phyloP scores from a whole-genome alignment of 2,888 invertebrate species.

The Diploptera punctata region DNA sequence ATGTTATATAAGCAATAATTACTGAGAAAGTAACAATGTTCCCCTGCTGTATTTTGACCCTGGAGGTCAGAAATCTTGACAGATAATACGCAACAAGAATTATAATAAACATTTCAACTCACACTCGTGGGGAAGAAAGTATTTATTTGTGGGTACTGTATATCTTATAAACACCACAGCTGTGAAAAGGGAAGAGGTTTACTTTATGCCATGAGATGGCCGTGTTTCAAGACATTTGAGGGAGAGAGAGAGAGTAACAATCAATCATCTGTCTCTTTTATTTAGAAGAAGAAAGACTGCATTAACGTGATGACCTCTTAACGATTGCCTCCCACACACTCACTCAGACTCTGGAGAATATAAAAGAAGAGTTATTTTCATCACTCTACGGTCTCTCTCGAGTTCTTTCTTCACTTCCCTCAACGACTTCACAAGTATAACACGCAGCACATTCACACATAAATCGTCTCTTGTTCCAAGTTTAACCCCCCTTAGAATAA shows the following conservation, averaged over 20 bases:
- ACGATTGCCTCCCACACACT: not conserved
- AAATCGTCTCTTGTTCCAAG: too few relatives aligned
- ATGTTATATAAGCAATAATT: too few relatives aligned
- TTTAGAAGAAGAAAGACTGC: constrained; percentile 2
- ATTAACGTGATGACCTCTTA: constrained; percentile 23
- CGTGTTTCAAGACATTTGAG: not conserved
- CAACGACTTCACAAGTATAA: too few relatives aligned
- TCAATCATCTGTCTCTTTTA: constrained; percentile 13
- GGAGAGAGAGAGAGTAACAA: not conserved
- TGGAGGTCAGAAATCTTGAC: too few relatives aligned
- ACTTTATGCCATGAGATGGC: not conserved
- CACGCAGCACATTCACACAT: too few relatives aligned
- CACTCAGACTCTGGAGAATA: not conserved
- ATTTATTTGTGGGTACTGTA: not conserved
- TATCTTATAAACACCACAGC: not conserved
- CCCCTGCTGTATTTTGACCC: too few relatives aligned
- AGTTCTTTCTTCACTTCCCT: too few relatives aligned
- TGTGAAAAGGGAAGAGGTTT: not conserved
- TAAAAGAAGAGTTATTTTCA: constrained; percentile 2
- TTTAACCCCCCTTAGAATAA: too few relatives aligned
- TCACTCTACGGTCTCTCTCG: not conserved
- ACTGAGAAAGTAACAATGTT: too few relatives aligned
- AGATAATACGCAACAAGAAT: too few relatives aligned
- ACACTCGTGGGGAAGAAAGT: too few relatives aligned
- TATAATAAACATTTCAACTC: too few relatives aligned